Evolutionary conservation across 1,140 invertebrate species (phyloP), one percentile per base, ranked within the genome.

Genomic region (Anagrus nilaparvatae): DNA sequence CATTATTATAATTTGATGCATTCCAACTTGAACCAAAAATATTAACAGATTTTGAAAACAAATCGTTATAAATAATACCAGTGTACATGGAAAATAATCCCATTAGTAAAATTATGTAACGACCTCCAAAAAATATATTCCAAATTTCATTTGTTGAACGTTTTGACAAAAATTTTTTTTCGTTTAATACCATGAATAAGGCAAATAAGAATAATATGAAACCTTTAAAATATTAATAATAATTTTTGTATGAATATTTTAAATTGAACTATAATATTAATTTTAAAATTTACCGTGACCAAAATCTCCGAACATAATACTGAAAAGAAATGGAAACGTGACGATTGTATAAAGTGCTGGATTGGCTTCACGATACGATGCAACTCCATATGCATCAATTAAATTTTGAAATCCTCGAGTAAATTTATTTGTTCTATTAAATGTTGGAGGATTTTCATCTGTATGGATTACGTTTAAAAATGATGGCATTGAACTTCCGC

Each of bases 81-180:
- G 94, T 96, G 65, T 98, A 98, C 40, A 97, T 85, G 0, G 93
- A 96, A 65, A 99, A 99, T 0, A 87, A 53, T 12, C 95, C 95
- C 96, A 99, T 99, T 38, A 99, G 69, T 14, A 98, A 70, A 34
- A 99, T 92, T 49, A 99, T 95, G 66, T 99, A 99, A 37, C 96
- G 84, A 41, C 96, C 96, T 20, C 82, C 86, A 63, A 97, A 99
- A 74, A 98, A 97, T 37, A 93, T 97, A 56, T 84, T 88, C 82
- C 89, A 95, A 53, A 98, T 97, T 80, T 87, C 84, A 54, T 77
- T 82, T 45, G 69, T 77, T n/a, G 73, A 73, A 52, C 78, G 80
- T 50, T 78, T 76, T 9, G 65, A 65, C 2, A 60, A 56, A 23
- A 89, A 65, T 36, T 75, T 76, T 39, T 84, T 81, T 58, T 94